Evolutionary conservation across 2,113 vertebrate species (phyloP).

Genomic region (Cyprinodon variegatus): DNA sequence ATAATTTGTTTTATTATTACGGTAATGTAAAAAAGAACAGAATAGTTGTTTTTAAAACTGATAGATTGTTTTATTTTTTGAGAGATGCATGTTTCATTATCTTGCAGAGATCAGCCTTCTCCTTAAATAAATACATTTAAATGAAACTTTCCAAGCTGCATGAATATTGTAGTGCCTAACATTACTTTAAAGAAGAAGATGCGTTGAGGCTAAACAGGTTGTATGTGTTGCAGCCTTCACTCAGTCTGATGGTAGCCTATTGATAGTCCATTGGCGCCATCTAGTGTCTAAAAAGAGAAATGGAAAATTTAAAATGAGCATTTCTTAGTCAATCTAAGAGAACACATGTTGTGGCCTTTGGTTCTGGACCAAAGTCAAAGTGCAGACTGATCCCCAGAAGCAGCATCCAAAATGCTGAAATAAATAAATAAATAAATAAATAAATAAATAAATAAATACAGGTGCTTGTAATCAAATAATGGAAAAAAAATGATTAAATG

Average conservation of each 20-base stretch:
- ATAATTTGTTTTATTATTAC: background rate
- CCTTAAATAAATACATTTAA: too few species aligned
- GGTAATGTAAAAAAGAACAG: background rate
- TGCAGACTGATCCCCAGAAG: too few species aligned
- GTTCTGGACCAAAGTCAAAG: too few species aligned
- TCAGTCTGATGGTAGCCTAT: background rate
- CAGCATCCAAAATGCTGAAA: too few species aligned
- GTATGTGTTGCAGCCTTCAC: background rate
- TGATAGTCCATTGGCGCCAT: slow-evolving; percentile 54
- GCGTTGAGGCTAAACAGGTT: background rate
- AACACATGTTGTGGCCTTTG: background rate
- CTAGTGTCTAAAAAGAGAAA: slow-evolving; percentile 46
- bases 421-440: too few species aligned
- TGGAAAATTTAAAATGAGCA: background rate
- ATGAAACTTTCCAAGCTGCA: background rate
- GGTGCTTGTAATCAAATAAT: too few species aligned
- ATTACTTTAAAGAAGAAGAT: background rate
- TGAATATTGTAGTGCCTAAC: background rate
- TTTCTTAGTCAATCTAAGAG: background rate
- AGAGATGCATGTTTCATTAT: background rate
- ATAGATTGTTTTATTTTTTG: background rate
- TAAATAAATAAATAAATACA: too few species aligned
- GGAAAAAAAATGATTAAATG: too few species aligned
- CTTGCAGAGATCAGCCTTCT: background rate
- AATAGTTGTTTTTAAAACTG: background rate